Base-by-base conservation (phyloP, 2,113 vertebrate genomes). In the Trinectes maculatus region DNA sequence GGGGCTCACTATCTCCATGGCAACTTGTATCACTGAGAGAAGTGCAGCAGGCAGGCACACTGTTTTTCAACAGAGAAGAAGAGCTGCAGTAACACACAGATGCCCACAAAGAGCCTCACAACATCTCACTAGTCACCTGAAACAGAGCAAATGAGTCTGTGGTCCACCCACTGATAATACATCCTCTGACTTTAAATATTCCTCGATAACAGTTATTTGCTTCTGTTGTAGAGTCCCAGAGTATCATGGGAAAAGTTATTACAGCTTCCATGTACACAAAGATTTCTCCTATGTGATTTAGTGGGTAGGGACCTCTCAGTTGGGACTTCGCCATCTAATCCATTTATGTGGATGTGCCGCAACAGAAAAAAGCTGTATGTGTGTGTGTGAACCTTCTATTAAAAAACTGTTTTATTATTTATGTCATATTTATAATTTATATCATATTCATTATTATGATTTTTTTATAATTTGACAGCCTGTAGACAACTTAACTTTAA, bases 1-100 rank as follows among this genome's bases (percentile, higher is more conserved):
- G 71, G 69, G 82, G 84, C 64, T 83, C 78, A 60, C 80, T 79
- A 86, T 90, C 86, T 83, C 90, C 87, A 91, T 91, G 89, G 90
- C 80, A 91, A 91, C 89, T 80, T 81, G 67, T 77, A 74, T 83
- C 71, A 79, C 29, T 72, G 62, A 40, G 28, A 40, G 21, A n/a
- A 61, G 79, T 86, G 83, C 81, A 26, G 83, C 82, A 80, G 65
- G 70, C 80, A 54, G 60, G 31, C 51, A 40, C 53, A 64, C 48
- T 56, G 52, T 71, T 82, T 80, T 81, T 78, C 77, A 78, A 80
- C 62, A 63, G 53, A 78, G 61, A 78, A 65, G 48, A 74, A 77
- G 58, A 80, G 64, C 76, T 64, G 82, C 80, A 74, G 74, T 39
- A n/a, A 67, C 57, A 74, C 64, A 81, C 70, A 57, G 57, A 82